These are phyloP conservation scores for Leucopsar rothschildi DNA, from an alignment of 2,113 vertebrate genomes.

Conservation along the genomic window DNA sequence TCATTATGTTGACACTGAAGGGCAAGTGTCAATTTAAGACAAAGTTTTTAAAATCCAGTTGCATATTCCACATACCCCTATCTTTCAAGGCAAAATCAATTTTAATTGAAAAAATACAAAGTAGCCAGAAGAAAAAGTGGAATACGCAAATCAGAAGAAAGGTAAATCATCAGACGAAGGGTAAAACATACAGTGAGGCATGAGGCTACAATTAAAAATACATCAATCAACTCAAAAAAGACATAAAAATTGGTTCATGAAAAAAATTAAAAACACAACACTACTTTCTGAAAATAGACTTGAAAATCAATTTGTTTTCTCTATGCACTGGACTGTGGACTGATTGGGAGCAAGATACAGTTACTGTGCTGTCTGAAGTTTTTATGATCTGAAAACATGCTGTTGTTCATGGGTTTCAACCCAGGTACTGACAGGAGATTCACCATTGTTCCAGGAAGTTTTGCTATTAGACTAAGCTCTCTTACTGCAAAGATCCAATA, in stretches of 20 bases:
- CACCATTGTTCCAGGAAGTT: not conserved
- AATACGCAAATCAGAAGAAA: not conserved
- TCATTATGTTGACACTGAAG: not conserved
- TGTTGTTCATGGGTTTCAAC: not conserved
- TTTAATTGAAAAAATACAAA: not conserved
- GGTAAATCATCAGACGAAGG: not conserved
- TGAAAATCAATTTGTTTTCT: not conserved
- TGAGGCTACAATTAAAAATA: not conserved
- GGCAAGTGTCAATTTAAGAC: not conserved
- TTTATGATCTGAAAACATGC: not conserved
- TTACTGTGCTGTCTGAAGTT: fast-evolving
- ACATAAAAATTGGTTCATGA: not conserved
- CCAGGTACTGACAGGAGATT: not conserved
- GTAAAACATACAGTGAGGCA: not conserved
- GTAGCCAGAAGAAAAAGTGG: not conserved
- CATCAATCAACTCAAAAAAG: not conserved
- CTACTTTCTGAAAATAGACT: not conserved
- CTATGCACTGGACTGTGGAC: not conserved
- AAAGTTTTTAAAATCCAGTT: not conserved
- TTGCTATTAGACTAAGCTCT: not conserved
- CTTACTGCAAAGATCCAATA: not conserved
- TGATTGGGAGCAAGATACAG: not conserved
- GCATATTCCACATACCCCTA: not conserved
- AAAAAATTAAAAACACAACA: not conserved
- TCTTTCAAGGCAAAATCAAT: not conserved